These are phyloP conservation scores for Melanostoma mellinum DNA, from an alignment of 2,888 invertebrate genomes.

Conservation along the genomic window DNA sequence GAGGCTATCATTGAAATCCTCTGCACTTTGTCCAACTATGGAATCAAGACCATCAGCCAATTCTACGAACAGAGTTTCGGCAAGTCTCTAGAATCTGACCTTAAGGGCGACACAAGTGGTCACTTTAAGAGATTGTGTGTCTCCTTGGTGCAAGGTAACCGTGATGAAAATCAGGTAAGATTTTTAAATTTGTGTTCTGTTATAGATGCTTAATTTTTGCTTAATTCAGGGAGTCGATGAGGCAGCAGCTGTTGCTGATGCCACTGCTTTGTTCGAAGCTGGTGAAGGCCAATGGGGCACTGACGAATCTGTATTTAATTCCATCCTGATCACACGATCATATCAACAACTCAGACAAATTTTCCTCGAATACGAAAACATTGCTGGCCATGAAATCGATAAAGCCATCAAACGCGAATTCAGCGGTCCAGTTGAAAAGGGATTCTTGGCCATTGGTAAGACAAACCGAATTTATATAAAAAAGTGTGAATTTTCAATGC, in stretches of 20 bases:
- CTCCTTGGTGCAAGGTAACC: slow-evolving; percentile 92
- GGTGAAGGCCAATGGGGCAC: slow-evolving; percentile 95
- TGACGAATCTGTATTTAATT: slow-evolving; percentile 94
- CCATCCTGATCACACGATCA: slow-evolving; percentile 92
- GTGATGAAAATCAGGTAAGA: slow-evolving; percentile 89
- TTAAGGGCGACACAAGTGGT: slow-evolving; percentile 97
- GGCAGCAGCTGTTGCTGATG: slow-evolving; percentile 90
- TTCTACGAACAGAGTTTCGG: slow-evolving; percentile 94
- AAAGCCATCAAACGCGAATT: slow-evolving; percentile 93
- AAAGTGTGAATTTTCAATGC: neutral
- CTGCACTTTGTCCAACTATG: slow-evolving; percentile 94
- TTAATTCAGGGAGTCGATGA: slow-evolving; percentile 87
- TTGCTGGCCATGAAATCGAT: slow-evolving; percentile 92
- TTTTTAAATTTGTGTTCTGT: neutral
- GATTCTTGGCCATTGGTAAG: slow-evolving; percentile 93
- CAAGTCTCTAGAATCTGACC: slow-evolving; percentile 90
- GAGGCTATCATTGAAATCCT: slow-evolving; percentile 96
- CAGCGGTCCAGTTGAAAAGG: slow-evolving; percentile 93
- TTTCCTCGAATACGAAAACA: slow-evolving; percentile 92
- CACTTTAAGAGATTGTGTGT: slow-evolving; percentile 96
- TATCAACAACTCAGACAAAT: slow-evolving; percentile 94
- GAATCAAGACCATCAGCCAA: slow-evolving; percentile 91
- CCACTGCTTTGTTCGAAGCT: slow-evolving; percentile 89
- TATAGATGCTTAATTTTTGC: neutral
- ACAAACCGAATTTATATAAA: slow-evolving; percentile 56